Percentiles rank a stretch among this genome's conserved stretches.
Evolutionary conservation across 2,888 invertebrate species (phyloP).

Genomic region (Ochropleura plecta): DNA sequence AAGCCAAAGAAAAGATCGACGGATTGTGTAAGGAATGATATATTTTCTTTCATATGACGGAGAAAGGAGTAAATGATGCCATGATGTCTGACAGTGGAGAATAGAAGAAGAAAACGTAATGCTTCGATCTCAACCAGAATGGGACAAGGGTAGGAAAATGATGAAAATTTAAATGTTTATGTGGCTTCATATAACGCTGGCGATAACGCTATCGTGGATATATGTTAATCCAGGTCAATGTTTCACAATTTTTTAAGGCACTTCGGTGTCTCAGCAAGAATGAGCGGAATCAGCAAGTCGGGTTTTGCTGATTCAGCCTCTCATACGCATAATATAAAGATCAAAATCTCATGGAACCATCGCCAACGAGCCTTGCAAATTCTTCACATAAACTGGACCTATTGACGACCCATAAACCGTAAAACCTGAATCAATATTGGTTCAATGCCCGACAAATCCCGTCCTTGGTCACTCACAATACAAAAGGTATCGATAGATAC

Average conservation of each 20-base stretch:
- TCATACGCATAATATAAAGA: constrained; percentile 26
- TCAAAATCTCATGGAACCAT: constrained; percentile 31
- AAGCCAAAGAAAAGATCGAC: too few relatives aligned
- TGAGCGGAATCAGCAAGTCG: too few relatives aligned
- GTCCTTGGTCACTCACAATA: constrained; percentile 17
- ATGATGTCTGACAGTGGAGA: too few relatives aligned
- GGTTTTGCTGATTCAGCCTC: background rate
- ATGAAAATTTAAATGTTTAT: background rate
- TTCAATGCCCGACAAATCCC: background rate
- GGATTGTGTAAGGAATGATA: too few relatives aligned
- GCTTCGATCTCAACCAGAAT: too few relatives aligned
- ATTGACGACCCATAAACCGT: constrained; percentile 7
- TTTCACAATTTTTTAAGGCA: background rate
- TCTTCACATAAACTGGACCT: constrained; percentile 28
- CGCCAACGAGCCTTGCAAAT: constrained; percentile 14
- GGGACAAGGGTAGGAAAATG: too few relatives aligned
- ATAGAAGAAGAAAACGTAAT: too few relatives aligned
- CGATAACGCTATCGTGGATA: background rate
- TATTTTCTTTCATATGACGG: too few relatives aligned
- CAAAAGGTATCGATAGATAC: constrained; percentile 30
- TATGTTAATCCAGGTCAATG: background rate
- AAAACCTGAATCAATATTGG: constrained; percentile 61
- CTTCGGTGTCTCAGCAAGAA: background rate
- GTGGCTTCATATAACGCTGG: background rate
- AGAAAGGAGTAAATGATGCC: too few relatives aligned